Evolutionary conservation across 2,113 vertebrate species (phyloP), one percentile per base, ranked within the genome.

Genomic region (Stomatorhinus ivindoensis): DNA sequence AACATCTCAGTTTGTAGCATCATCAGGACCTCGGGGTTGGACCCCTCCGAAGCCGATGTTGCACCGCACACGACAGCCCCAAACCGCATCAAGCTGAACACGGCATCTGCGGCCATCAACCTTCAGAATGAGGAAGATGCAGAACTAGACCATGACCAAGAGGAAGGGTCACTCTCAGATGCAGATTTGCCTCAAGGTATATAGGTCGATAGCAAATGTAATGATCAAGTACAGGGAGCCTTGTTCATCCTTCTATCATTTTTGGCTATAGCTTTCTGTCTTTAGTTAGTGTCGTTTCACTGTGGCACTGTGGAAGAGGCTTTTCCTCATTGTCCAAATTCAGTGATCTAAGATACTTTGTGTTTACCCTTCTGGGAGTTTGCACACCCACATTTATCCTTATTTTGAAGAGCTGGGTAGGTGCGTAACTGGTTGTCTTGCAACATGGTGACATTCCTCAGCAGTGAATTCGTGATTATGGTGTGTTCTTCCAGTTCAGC

Each of bases 61-160:
- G 5, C 27, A 7, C 39, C 27, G 17, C 55, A 87, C 55, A 87
- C 35, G 9, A 42, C 35, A n/a, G 3, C 48, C 35, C 55, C 87
- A 35, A 44, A 35, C 51, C 39, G 7, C 87, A 61, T 55, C 21
- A 39, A 44, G 9, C 31, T 44, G 39, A 65, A 7, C 53, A 24
- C 24, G 3, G 8, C 19, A 17, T 91, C 93, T 91, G 94, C 94
- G 0, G 94, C 94, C n/a, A 95, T 93, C 88, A 94, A 88, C 89
- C 93, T 95, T 88, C 93, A 84, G 87, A 91, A 19, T 44, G 91
- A 89, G 0, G 92, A 95, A 3, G 93, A 94, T 80, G 92, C 94
- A 0, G 93, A 94, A 24, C 39, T 88, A 61, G 94, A 94, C 3
- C 10, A 90, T 19, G 92, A 94, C 0, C 91, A 93, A 0, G 93